phyloP scores from a whole-genome alignment of 1,140 invertebrate genomes.

The Centruroides sculpturatus region DNA sequence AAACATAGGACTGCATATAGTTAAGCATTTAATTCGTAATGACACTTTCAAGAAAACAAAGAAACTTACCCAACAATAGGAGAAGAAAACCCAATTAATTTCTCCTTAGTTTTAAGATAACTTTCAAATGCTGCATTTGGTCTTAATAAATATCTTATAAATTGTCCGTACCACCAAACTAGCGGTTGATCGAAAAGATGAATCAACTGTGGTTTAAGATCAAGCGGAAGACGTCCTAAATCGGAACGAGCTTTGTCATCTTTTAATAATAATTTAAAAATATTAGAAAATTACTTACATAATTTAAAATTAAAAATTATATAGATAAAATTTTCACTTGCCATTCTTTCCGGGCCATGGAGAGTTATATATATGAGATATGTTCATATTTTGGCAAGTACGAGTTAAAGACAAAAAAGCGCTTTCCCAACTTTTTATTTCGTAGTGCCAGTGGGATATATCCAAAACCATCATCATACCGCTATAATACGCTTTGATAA shows the following conservation, averaged over 20 bases:
- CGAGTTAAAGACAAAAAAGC: slow-evolving; percentile 7
- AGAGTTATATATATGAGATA: not conserved
- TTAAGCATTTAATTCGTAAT: no score
- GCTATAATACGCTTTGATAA: slow-evolving; percentile 11
- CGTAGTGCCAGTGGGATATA: slow-evolving; percentile 10
- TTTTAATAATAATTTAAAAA: no score
- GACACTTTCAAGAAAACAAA: not conserved
- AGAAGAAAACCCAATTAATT: slow-evolving; percentile 61
- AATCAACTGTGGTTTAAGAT: slow-evolving; percentile 20
- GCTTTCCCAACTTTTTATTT: slow-evolving; percentile 4
- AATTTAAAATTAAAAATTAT: no score
- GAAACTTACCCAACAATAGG: slow-evolving; percentile 63
- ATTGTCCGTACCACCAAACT: slow-evolving; percentile 96
- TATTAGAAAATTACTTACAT: no score
- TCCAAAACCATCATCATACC: slow-evolving; percentile 3
- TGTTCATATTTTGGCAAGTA: not conserved
- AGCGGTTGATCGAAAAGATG: slow-evolving; percentile 83
- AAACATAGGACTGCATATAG: no score
- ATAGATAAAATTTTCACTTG: not conserved
- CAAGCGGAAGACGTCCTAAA: not conserved
- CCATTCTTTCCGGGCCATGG: slow-evolving; percentile 9
- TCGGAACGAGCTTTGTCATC: not conserved
- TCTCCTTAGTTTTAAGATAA: slow-evolving; percentile 53
- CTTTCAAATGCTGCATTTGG: slow-evolving; percentile 53
- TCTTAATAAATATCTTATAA: slow-evolving; percentile 74